Base-by-base conservation (phyloP, 2,888 invertebrate species). In the Scrobipalpa atriplicella region DNA sequence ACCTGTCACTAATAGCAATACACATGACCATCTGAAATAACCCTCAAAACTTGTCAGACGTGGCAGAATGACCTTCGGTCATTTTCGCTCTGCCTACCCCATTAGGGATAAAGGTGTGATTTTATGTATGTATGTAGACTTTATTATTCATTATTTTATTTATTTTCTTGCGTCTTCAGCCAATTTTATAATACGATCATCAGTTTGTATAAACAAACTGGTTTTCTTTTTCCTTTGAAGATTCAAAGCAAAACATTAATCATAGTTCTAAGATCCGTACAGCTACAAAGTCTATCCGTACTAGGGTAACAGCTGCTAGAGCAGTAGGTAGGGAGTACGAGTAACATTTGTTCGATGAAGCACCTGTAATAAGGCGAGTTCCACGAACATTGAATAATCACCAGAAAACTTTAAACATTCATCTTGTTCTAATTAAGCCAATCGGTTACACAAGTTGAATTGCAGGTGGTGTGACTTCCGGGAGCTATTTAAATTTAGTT, bases 371-470 rank as follows among this genome's bases (percentile, higher is more conserved):
- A 19, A 41, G 11, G 36, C 62, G 21, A n/a, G 63, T 47, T 52
- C 41, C 64, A 9, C 41, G 69, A 70, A 69, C 66, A 66, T 67
- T 75, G 76, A 78, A 75, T 80, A 78, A 79, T 77, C 75, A 73
- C 72, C 70, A 71, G 72, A 69, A 73, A 83, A 84, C 81, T 83
- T 83, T 73, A 68, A 72, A 78, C 79, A 81, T 82, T 78, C 78
- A 80, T 83, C 83, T 79, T 78, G 78, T 73, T 82, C 77, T 79
- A 81, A 83, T 83, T 80, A 80, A 78, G 74, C 77, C 81, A 78
- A 82, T 81, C 78, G 79, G 77, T 77, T 79, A 79, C 76, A 78
- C 75, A 75, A 81, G 76, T 80, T 83, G 75, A 72, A 83, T 82
- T 78, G 74, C 75, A 75, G 75, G 79, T 76, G 67, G 41, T 62